Evolutionary conservation across 2,113 vertebrate species (phyloP), one percentile per base, ranked within the genome.

Genomic region (Syngnathus floridae): DNA sequence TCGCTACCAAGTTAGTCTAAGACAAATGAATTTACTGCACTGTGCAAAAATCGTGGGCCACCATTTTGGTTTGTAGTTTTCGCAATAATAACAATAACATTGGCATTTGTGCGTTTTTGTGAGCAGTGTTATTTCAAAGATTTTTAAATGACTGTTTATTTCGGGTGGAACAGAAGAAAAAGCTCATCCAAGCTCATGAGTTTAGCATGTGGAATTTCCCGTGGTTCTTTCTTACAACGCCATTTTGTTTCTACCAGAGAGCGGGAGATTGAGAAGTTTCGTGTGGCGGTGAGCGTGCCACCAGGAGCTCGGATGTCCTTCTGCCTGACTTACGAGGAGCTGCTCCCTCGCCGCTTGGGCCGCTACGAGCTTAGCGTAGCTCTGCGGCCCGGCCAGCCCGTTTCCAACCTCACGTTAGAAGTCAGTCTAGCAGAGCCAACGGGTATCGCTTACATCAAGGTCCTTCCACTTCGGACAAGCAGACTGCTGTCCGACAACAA

Each of bases 231-330:
- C 16, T 36, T 9, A 57, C 16, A 36, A 9, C 13, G 0, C 13
- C 17, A 1, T 7, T 57, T 60, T 40, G 7, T 4, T 60, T 60
- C 37, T 16, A 60, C 57, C 37, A 94, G 91, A 73, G 91, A 93
- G 67, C 69, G 85, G 49, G 91, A 95, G 78, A 91, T 83, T 0
- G 91, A 94, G 69, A 93, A 90, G 83, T 93, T 94, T 56, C 79
- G 84, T 0, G 91, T 94, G 21, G 92, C 88, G 0, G 89, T 91
- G 59, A 93, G 80, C 4, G 89, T 93, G 2, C 90, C 89, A 13
- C 76, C 89, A 1, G 88, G 90, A 12, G 73, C 82, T 22, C 81
- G 78, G 0, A 75, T 90, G 57, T 86, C 80, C 59, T 95, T 94
- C 76, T 79, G 73, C 9, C 70, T 93, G 54, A 64, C 82, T 57